A percentile compares a stretch with the other conserved stretches of the same genome.
These are phyloP conservation scores for Mesochorus sp. DNA, from an alignment of 2,888 invertebrate species.

Conservation along the genomic window DNA sequence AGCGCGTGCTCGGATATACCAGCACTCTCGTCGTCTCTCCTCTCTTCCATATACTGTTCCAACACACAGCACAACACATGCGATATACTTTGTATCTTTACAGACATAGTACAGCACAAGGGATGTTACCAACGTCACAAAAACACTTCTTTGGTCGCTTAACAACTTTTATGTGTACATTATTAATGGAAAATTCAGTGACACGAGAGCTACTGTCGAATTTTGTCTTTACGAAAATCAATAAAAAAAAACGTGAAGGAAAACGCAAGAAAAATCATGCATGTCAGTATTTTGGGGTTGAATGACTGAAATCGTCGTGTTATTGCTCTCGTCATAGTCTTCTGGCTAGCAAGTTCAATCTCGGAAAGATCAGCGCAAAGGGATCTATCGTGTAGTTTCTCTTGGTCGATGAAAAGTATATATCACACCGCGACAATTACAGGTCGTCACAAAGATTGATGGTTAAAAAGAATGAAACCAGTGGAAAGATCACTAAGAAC, in stretches of 20 bases:
- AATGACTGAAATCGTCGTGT: not conserved
- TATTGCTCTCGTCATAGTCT: not conserved
- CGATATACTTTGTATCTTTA: constrained; percentile 15
- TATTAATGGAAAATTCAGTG: not conserved
- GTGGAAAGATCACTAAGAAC: constrained; percentile 49
- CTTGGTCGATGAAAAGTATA: constrained; percentile 44
- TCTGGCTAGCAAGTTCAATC: not conserved
- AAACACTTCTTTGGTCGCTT: constrained; percentile 31
- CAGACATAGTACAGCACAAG: not conserved
- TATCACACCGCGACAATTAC: constrained; percentile 73
- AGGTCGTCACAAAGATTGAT: constrained; percentile 74
- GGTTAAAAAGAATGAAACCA: constrained; percentile 57
- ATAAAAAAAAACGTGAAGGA: not conserved
- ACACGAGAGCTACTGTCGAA: not conserved
- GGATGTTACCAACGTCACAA: constrained; percentile 14
- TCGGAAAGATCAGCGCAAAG: not conserved
- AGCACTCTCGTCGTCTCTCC: constrained; percentile 53
- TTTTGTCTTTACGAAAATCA: not conserved
- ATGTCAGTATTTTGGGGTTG: not conserved
- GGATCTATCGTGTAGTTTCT: not conserved
- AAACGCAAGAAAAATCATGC: not conserved
- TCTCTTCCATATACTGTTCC: constrained; percentile 31
- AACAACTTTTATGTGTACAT: constrained; percentile 44
- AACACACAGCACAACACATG: constrained; percentile 26
- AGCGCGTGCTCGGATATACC: constrained; percentile 61